Evolutionary conservation across 2,888 invertebrate species (phyloP), one percentile per base, ranked within the genome.

Genomic region (Idaea straminata): DNA sequence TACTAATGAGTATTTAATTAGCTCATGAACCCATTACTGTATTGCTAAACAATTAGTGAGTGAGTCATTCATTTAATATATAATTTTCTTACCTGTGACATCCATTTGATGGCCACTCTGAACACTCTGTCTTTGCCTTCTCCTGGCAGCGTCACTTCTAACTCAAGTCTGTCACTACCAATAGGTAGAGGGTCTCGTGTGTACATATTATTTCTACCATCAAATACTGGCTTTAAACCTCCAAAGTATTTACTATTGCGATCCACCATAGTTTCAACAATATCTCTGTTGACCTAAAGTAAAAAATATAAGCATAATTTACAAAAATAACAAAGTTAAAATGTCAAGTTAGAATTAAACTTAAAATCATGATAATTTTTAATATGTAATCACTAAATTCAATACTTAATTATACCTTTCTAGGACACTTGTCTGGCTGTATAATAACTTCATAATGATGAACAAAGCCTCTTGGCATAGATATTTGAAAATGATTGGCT

Each of bases 371-470:
- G 4, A 47, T 10, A 2, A 47, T 47, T 36, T 36, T 36, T 10
- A 47, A 7, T 47, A 47, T 10, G 10, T 7, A 47, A 47, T 7
- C 5, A 7, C 47, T 13, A 5, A 0, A 47, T 10, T 7, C 0
- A 15, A 64, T 57, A 62, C 15, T 62, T 13, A 35, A 35, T 5
- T 5, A 63, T 74, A 98, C 98, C 94, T 99, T 98, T 77, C 99
- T 95, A 62, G 99, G 99, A 91, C 99, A 99, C 93, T 99, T 99
- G 88, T 99, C 99, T 47, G 99, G 99, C 83, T 98, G 98, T 84
- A 99, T 99, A 88, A 97, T 98, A 74, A 99, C 98, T 91, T 99
- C 99, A 89, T 99, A 99, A 88, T 99, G 99, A 92, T 99, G 99
- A 64, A 99, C 98, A 91, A 96, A 99, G 67, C 99, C 98, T 80